Base-by-base conservation (phyloP, 2,113 vertebrate genomes). In the Athene noctua region DNA sequence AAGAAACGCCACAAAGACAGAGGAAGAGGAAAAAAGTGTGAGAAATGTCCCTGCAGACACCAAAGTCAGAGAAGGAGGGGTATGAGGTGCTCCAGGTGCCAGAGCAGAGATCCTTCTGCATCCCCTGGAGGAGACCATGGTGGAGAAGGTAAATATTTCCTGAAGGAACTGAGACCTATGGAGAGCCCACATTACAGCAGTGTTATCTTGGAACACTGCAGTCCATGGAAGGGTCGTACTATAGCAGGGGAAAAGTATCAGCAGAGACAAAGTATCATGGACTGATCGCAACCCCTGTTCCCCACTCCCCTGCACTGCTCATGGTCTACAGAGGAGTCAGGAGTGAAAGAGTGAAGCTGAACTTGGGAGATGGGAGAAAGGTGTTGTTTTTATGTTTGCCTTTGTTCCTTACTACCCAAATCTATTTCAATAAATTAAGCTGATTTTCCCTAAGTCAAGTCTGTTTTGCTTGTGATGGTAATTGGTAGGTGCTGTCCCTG, bases 271-370 rank as follows among this genome's bases (percentile, higher is more conserved):
- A 23, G 2, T 44, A 40, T 61, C 32, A 32, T 1, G 2, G 16
- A 27, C 9, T 49, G 47, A 63, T 5, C 54, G 40, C 22, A 65
- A 8, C 3, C 2, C 4, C 13, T 6, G 7, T 51, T 72, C 13
- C 25, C 12, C 5, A 46, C 0, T 2, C 5, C 3, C 8, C 12
- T 61, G 2, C 11, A 18, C 46, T 78, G 6, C n/a, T 85, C 2
- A 3, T 8, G 6, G 10, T 5, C 0, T 23, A 10, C 19, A 62
- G 23, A 58, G 42, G 38, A 52, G 8, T 55, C 12, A 55, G 40
- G 46, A n/a, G 27, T 38, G 11, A 71, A 70, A 54, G 38, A 70
- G 9, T 27, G 55, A 78, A 77, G 13, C 9, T 21, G 46, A 77
- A 30, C 23, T 67, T 38, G 40, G 17, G 9, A 66, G 32, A 47